Evolutionary conservation across 2,797 vertebrate species (phyloP), one percentile per base, ranked within the genome.

Genomic region (Crotalus adamanteus): DNA sequence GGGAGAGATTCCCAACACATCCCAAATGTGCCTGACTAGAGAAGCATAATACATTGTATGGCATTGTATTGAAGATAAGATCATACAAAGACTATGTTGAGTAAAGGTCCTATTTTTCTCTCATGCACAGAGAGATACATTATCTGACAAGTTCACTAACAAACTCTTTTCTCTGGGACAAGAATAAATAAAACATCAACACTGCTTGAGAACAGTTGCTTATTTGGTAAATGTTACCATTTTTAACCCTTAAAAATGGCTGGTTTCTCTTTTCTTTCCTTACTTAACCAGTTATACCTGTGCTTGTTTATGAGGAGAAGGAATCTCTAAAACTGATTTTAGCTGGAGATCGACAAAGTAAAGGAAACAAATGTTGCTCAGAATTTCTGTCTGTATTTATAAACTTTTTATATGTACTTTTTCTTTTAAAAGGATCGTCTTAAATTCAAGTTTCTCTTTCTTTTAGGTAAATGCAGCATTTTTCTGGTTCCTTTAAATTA

Each of bases 51-150:
- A 53, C 51, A 61, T 51, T 26, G 65, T 51, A 92, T 28, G 63
- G 92, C 92, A 88, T 53, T 20, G 11, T 4, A 94, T 90, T 96
- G 88, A 88, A 92, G 93, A 93, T 91, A 88, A 86, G 59, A 61
- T 61, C 56, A 55, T 93, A 55, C 26, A 94, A 94, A 18, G 37
- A 42, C 92, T 78, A 93, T 92, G 88, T 91, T 95, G 93, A 92
- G 90, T 60, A 93, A 90, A 95, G 95, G 92, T 88, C 93, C 93
- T 95, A 90, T 90, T 92, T 53, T 94, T 87, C 90, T 93, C 60
- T 93, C 94, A 91, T 92, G 94, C 95, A 94, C 2, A 91, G 78
- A 92, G 93, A 93, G 94, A 91, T 78, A 95, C 90, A 89, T 95
- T 94, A 95, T 57, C 93, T 94, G 93, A 96, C 93, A 96, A n/a